Evolutionary conservation across 2,888 invertebrate genomes (phyloP).

Genomic region (Muschampia staudingeri): DNA sequence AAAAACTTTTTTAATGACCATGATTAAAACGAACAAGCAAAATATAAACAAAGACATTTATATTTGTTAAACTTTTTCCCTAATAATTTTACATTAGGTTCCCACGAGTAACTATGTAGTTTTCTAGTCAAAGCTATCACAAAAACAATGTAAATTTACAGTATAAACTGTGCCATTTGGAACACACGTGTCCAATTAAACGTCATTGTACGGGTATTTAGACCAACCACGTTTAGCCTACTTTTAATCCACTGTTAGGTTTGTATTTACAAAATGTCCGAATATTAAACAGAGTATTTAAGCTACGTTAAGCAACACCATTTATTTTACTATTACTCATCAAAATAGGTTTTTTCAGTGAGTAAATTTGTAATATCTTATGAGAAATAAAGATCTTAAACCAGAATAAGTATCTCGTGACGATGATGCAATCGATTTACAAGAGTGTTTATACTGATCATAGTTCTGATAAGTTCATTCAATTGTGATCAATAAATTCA

Average conservation of each 20-base stretch:
- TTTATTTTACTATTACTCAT: no score
- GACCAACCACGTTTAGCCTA: conserved; percentile 62
- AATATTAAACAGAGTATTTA: no score
- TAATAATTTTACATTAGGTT: neutral
- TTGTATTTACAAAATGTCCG: neutral
- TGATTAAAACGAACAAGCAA: neutral
- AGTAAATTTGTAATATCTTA: no score
- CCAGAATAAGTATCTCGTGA: no score
- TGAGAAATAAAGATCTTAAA: no score
- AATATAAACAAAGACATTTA: neutral
- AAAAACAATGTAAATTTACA: conserved; percentile 32
- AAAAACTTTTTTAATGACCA: neutral
- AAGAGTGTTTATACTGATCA: neutral
- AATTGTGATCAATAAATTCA: neutral
- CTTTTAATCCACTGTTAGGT: conserved; percentile 58
- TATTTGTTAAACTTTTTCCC: neutral
- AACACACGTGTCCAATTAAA: conserved; percentile 63
- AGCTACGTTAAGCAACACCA: no score
- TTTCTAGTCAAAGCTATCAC: neutral
- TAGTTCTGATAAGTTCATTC: neutral
- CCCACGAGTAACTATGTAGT: conserved; percentile 12
- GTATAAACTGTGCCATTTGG: conserved; percentile 57
- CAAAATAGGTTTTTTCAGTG: no score
- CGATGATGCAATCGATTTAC: neutral
- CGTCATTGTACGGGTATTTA: conserved; percentile 58